Conservation (phyloP, 1,140 invertebrate genomes). For the Ruditapes philippinarum region DNA sequence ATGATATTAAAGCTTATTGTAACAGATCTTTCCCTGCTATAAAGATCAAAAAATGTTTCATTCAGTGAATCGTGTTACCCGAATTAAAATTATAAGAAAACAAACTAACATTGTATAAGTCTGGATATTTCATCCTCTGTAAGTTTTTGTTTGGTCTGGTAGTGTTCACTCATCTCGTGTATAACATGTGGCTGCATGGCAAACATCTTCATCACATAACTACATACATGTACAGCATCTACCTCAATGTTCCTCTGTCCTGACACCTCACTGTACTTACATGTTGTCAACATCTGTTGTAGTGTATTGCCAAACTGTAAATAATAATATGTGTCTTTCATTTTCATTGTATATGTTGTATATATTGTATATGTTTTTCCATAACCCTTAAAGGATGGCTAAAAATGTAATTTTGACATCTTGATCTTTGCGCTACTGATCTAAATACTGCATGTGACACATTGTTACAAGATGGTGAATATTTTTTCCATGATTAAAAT, state of each 20-base stretch:
- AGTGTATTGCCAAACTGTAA: slow-evolving; percentile 93
- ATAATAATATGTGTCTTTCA: background rate
- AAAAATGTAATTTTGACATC: too few relatives aligned
- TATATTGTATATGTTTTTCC: too few relatives aligned
- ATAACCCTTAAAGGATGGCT: too few relatives aligned
- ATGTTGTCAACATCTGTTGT: slow-evolving; percentile 93
- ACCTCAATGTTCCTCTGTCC: slow-evolving; percentile 96
- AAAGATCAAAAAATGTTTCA: too few relatives aligned
- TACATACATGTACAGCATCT: slow-evolving; percentile 94
- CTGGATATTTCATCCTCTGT: slow-evolving; percentile 90
- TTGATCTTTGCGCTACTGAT: too few relatives aligned
- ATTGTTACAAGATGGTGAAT: too few relatives aligned
- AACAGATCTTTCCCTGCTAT: too few relatives aligned
- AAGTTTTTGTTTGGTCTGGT: slow-evolving; percentile 91
- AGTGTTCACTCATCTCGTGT: slow-evolving; percentile 91
- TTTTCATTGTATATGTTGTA: too few relatives aligned
- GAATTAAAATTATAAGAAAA: too few relatives aligned
- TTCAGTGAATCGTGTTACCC: too few relatives aligned
- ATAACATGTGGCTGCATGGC: slow-evolving; percentile 91
- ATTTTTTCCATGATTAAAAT: too few relatives aligned
- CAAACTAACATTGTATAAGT: slow-evolving; percentile 87
- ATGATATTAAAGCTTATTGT: too few relatives aligned
- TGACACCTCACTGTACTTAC: slow-evolving; percentile 93
- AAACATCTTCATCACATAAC: slow-evolving; percentile 94
- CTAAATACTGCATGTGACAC: slow-evolving; percentile 48